A percentile compares a stretch with the other conserved stretches of the same genome.
Evolutionary conservation across 2,113 vertebrate species (phyloP).

Genomic region (Pseudonaja textilis): DNA sequence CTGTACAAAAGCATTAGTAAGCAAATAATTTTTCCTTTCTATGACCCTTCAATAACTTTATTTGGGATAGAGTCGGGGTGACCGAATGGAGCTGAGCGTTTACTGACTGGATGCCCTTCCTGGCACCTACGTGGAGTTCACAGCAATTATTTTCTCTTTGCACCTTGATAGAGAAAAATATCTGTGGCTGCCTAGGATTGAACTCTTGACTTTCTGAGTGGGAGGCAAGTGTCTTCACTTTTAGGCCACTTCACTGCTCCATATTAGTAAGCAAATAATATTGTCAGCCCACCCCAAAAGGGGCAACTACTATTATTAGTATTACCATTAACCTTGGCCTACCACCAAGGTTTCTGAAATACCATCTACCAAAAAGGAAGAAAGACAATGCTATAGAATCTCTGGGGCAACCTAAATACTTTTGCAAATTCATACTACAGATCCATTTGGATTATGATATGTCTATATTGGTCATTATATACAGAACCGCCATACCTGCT

Average conservation of each 20-base stretch:
- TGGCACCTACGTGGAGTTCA: background rate
- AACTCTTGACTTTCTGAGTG: background rate
- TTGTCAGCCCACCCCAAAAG: background rate
- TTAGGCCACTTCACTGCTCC: background rate
- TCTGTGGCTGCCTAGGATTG: background rate
- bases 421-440: background rate
- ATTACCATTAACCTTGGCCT: background rate
- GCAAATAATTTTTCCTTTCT: background rate
- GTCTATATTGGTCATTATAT: background rate
- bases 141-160: background rate
- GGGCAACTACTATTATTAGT: background rate
- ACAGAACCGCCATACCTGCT: background rate
- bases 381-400: background rate
- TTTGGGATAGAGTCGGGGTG: too few species aligned
- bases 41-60: too few species aligned
- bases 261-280: background rate
- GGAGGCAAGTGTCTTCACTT: too few species aligned
- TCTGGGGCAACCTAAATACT: background rate
- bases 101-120: background rate
- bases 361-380: background rate
- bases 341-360: background rate
- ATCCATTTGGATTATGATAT: too few species aligned
- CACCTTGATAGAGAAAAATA: background rate
- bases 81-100: background rate
- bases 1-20: background rate